Evolutionary conservation across 30 jellyfish, hydroid and myxozoan genomes (phyloP).

Genomic region (Chrysaora quinquecirrha): DNA sequence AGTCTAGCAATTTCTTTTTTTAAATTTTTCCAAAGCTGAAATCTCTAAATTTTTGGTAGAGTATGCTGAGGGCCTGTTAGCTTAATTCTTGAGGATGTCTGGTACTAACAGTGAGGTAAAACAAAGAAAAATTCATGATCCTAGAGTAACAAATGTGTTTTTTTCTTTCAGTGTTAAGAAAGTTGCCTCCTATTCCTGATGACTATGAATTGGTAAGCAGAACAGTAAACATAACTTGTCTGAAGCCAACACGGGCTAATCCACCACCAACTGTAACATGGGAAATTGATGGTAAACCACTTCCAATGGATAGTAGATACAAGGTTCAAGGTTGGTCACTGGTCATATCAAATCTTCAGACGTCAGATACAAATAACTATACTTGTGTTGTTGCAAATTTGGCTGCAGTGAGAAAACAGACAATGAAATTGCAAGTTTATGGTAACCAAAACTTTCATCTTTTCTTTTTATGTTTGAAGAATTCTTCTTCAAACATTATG

Average conservation of each 20-base stretch:
- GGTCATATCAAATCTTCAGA: slow-evolving; percentile 22
- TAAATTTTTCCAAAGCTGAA: no score
- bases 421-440: slow-evolving; percentile 66
- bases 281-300: slow-evolving; percentile 75
- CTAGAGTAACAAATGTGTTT: no score
- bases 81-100: no score
- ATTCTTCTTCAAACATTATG: no score
- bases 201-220: slow-evolving; percentile 35
- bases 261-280: slow-evolving; percentile 71
- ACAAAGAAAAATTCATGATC: no score
- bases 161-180: slow-evolving; percentile 72
- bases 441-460: slow-evolving; percentile 35
- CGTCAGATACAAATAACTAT: slow-evolving; percentile 68
- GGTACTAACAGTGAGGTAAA: no score
- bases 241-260: slow-evolving; percentile 33
- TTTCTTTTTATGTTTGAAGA: no score
- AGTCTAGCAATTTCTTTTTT: no score
- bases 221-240: slow-evolving; percentile 63
- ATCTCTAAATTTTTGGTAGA: no score
- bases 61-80: no score
- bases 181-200: slow-evolving; percentile 64
- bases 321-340: slow-evolving; percentile 58
- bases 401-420: slow-evolving; percentile 70
- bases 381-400: slow-evolving; percentile 82
- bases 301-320: slow-evolving; percentile 57